Evolutionary conservation across 1,140 invertebrate species (phyloP), one percentile per base, ranked within the genome.

Genomic region (Drosophila melanica): DNA sequence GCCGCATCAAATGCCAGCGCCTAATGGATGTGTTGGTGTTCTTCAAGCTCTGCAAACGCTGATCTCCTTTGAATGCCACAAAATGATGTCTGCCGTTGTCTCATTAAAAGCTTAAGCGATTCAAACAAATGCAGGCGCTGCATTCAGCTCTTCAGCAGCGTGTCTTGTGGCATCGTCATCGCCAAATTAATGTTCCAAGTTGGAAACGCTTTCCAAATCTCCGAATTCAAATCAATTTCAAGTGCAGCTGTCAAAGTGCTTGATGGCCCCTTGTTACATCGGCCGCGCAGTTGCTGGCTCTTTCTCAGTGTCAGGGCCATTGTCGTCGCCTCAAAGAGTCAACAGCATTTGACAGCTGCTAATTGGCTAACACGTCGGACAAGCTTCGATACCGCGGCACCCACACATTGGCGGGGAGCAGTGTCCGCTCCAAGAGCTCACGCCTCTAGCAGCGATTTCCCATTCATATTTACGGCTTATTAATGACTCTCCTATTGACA

Each of bases 271-370:
- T 35, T 16, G 30, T 57, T 55, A 16, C 35, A 23, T n/a, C 14
- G 12, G 20, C 60, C 14, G 14, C 12, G 18, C 18, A 39, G 33
- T 58, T 33, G 23, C 45, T 33, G 23, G 30, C 57, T 50, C 69
- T 60, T 77, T 59, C 57, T 65, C 79, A 77, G 64, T 80, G 78
- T 77, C 79, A 81, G 75, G 79, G 79, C 35, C 51, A 69, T 45
- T 44, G 44, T 72, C 59, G 53, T 20, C 2, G 42, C 62, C 47
- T 16, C 20, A 65, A 41, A 39, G 72, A 87, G 75, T 73, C 82
- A 81, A 87, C 82, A 86, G 72, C 76, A 87, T 86, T 87, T 82
- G 82, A 81, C 82, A 86, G 82, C 82, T 69, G 82, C 68, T 86
- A 86, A 86, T 86, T 86, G 82, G 82, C 82, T 59, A 77, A 86